A percentile compares a stretch with the other conserved stretches of the same genome.
These are phyloP conservation scores for Euwallacea similis DNA, from an alignment of 1,140 invertebrate genomes.

Conservation along the genomic window DNA sequence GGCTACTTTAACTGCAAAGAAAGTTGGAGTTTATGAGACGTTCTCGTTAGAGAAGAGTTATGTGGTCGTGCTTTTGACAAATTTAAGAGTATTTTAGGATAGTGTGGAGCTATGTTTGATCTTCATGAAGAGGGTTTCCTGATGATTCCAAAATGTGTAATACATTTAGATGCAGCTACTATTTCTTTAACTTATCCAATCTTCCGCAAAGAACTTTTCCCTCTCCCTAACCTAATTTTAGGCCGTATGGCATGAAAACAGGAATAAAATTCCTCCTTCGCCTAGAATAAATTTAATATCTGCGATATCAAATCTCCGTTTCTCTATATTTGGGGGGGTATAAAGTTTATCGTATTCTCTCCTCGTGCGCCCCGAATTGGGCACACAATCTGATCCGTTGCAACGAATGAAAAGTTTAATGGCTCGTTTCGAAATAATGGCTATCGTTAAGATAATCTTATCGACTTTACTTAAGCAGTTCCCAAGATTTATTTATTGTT, in stretches of 20 bases:
- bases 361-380: conserved; percentile 7
- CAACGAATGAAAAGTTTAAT: conserved; percentile 21
- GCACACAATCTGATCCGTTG: conserved; percentile 12
- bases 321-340: conserved; percentile 10
- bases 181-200: no score
- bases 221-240: conserved; percentile 1
- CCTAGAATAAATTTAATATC: conserved; percentile 18
- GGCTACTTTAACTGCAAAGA: no score
- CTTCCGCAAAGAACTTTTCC: background rate
- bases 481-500: conserved; percentile 42
- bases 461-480: background rate
- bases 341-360: conserved; percentile 17
- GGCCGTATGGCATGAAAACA: conserved; percentile 2
- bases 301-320: conserved; percentile 10
- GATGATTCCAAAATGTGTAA: no score
- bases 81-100: no score
- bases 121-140: no score
- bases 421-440: conserved; percentile 17
- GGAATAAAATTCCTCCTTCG: conserved; percentile 13
- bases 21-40: no score
- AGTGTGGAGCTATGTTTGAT: no score
- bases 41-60: no score
- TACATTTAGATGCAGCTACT: no score
- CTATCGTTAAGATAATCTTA: conserved; percentile 4
- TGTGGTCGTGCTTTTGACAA: no score